These are phyloP conservation scores for Pachyuromys duprasi DNA, from an alignment of 2,797 vertebrate genomes.

Conservation along the genomic window DNA sequence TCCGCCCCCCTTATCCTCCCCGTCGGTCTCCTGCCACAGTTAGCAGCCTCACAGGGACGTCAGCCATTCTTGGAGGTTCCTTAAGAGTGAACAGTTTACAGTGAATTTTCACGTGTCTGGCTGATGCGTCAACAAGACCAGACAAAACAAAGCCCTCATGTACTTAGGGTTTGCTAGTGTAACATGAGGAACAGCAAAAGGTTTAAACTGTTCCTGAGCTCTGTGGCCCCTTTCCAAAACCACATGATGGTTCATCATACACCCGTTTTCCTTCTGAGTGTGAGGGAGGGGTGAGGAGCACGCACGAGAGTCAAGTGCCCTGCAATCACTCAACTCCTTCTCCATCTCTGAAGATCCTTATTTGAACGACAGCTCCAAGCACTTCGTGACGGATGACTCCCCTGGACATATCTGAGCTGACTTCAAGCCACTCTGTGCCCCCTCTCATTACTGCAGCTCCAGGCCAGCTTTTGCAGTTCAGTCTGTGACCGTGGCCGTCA, in stretches of 20 bases:
- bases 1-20: no score
- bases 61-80: not conserved
- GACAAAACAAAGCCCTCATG: not conserved
- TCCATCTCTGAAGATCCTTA: not conserved
- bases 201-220: not conserved
- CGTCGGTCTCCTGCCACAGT: not conserved
- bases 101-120: conserved; percentile 30
- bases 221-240: not conserved
- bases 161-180: not conserved
- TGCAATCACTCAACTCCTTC: not conserved
- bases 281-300: not conserved
- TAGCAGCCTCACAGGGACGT: not conserved
- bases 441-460: not conserved
- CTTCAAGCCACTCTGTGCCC: not conserved
- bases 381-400: not conserved
- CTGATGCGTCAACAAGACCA: not conserved
- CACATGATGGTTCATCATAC: not conserved
- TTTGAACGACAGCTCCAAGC: not conserved
- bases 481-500: no score
- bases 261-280: not conserved
- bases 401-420: not conserved
- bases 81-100: conserved; percentile 7
- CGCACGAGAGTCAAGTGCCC: not conserved
- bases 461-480: not conserved
- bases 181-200: not conserved